Conservation (phyloP, 2,113 vertebrate genomes). For the Stomatorhinus ivindoensis region DNA sequence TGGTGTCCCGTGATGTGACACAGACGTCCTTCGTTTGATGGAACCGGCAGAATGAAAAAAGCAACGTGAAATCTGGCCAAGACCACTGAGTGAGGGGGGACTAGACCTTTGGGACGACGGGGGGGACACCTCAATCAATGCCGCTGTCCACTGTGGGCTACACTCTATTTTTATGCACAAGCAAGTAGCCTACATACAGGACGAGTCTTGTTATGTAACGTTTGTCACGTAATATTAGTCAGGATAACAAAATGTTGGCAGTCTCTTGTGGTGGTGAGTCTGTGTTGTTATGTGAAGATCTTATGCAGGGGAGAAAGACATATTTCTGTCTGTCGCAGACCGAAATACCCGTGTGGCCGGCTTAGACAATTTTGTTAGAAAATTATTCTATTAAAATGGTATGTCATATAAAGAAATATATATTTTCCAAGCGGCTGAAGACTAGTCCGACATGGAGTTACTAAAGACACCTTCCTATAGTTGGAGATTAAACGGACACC, state of each 20-base stretch:
- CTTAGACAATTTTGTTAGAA: background rate
- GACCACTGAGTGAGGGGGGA: background rate
- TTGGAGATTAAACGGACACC: background rate
- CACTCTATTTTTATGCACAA: background rate
- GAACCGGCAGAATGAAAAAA: background rate
- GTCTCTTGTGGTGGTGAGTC: background rate
- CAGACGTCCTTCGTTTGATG: background rate
- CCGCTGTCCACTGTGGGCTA: background rate
- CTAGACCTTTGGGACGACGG: background rate
- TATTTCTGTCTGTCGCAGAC: background rate
- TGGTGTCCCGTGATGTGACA: background rate
- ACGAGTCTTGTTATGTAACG: background rate
- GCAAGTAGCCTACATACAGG: background rate
- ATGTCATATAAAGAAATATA: background rate
- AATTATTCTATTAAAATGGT: background rate
- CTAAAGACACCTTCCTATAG: background rate
- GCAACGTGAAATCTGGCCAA: too few species aligned
- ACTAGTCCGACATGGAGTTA: background rate
- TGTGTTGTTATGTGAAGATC: background rate
- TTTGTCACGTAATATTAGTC: constrained; percentile 6
- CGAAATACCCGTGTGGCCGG: background rate
- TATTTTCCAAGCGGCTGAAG: background rate
- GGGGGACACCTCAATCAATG: background rate
- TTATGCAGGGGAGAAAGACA: background rate
- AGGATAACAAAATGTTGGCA: background rate